Percentiles rank a stretch among this genome's conserved stretches.
Conservation (phyloP, 2,113 vertebrate species). For the Tor tambroides region DNA sequence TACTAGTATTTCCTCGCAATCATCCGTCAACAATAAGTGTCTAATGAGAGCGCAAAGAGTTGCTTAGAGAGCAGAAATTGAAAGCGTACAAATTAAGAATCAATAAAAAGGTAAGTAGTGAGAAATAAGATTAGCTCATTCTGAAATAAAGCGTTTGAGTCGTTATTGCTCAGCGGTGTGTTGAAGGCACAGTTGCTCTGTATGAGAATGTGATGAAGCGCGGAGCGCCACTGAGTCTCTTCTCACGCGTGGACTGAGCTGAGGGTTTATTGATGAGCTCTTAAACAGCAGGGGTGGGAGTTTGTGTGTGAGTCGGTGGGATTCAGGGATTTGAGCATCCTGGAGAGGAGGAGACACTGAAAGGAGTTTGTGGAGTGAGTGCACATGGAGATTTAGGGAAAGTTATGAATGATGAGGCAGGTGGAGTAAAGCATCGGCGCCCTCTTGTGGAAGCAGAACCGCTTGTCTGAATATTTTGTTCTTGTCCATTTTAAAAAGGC, state of each 20-base stretch:
- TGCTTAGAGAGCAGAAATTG: neutral
- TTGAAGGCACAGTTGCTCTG: slow-evolving; percentile 14
- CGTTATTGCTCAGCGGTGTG: neutral
- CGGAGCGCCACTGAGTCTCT: neutral
- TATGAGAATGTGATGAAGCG: slow-evolving; percentile 22
- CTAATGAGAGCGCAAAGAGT: neutral
- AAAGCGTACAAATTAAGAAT: neutral
- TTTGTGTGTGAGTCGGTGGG: slow-evolving; percentile 10
- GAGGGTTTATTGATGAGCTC: slow-evolving; percentile 17
- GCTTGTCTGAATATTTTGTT: neutral
- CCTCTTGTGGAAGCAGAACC: slow-evolving; percentile 30
- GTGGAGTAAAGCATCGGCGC: neutral
- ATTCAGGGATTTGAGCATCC: slow-evolving; percentile 20
- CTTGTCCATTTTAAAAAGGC: neutral
- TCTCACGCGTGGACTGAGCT: slow-evolving; percentile 15
- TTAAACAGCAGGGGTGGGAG: slow-evolving; percentile 33
- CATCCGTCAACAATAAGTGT: neutral
- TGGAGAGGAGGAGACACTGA: slow-evolving; percentile 33
- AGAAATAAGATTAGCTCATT: neutral
- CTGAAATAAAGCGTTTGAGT: neutral
- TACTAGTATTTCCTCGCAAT: neutral
- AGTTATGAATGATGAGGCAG: slow-evolving; percentile 24
- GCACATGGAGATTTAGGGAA: neutral
- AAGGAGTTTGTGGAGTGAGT: neutral
- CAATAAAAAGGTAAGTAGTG: neutral